A percentile compares a stretch with the other conserved stretches of the same genome.
phyloP scores from a whole-genome alignment of 1,140 invertebrate species.

The Gyrodactylus salaris region DNA sequence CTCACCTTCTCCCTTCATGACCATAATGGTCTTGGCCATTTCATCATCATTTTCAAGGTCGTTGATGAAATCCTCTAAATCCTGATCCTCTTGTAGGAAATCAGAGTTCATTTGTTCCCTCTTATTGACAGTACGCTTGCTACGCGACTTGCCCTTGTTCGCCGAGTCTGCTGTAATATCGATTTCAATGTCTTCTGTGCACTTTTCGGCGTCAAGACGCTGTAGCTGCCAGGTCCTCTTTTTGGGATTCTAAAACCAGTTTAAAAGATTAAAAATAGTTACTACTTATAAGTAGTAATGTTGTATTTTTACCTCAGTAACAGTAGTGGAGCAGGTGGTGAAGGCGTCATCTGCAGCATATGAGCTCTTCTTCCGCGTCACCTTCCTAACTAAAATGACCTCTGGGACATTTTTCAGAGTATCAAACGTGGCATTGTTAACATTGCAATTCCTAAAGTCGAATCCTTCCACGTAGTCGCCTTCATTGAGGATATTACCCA shows the following conservation, averaged over 20 bases:
- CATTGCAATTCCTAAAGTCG: slow-evolving; percentile 47
- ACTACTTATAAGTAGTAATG: too few species aligned
- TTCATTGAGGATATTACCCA: slow-evolving; percentile 60
- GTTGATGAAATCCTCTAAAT: background rate
- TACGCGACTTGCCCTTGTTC: background rate
- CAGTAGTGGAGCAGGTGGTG: background rate
- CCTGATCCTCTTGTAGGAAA: background rate
- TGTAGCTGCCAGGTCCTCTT: background rate
- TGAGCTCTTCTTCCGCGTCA: background rate
- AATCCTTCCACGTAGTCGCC: slow-evolving; percentile 65
- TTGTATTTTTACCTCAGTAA: background rate
- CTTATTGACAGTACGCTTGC: background rate
- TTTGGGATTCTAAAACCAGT: too few species aligned
- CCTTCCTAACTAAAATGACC: slow-evolving; percentile 64
- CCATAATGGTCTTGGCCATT: background rate
- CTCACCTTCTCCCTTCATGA: background rate
- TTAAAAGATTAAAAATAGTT: too few species aligned
- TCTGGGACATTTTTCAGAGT: slow-evolving; percentile 41
- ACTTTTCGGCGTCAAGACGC: background rate
- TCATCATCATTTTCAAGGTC: background rate
- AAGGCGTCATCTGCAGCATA: background rate
- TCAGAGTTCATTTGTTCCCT: background rate
- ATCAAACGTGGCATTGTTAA: slow-evolving; percentile 56
- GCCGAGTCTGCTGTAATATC: background rate
- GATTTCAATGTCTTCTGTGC: background rate